Percentiles rank a stretch among this genome's conserved stretches.
Evolutionary conservation across 2,113 vertebrate species (phyloP).

Genomic region (Thryonomys swinderianus): DNA sequence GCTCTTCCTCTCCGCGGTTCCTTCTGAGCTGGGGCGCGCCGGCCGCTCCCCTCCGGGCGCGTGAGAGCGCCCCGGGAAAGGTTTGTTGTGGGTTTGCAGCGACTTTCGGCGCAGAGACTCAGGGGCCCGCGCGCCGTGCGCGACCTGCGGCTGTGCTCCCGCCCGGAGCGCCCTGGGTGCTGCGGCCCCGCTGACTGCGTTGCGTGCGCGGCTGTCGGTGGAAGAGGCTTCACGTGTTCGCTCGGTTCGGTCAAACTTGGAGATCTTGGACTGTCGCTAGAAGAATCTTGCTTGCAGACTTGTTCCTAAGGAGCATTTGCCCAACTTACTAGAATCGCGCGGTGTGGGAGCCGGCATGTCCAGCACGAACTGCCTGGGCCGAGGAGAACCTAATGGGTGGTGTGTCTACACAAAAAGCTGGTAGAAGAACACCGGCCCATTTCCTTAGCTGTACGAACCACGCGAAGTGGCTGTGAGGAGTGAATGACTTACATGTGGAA

Average conservation of each 20-base stretch:
- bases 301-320: background rate
- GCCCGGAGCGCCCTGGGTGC: conserved; percentile 9
- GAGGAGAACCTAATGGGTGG: background rate
- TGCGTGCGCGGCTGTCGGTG: no score
- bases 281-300: no score
- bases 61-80: conserved; percentile 52
- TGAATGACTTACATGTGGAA: background rate
- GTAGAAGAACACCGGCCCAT: background rate
- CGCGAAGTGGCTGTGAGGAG: background rate
- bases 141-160: background rate
- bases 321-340: background rate
- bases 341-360: background rate
- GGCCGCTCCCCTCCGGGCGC: conserved; percentile 17
- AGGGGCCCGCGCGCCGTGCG: background rate
- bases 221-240: no score
- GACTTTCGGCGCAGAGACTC: background rate
- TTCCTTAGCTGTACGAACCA: background rate
- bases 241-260: no score
- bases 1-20: background rate
- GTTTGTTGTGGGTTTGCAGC: conserved; percentile 32
- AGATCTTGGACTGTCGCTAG: no score
- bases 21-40: background rate
- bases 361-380: background rate
- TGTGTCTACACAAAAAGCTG: background rate
- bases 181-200: background rate